Percentiles rank a stretch among this genome's conserved stretches.
These are phyloP conservation scores for Cyprinodon tularosa DNA, from an alignment of 2,113 vertebrate genomes.

Conservation along the genomic window DNA sequence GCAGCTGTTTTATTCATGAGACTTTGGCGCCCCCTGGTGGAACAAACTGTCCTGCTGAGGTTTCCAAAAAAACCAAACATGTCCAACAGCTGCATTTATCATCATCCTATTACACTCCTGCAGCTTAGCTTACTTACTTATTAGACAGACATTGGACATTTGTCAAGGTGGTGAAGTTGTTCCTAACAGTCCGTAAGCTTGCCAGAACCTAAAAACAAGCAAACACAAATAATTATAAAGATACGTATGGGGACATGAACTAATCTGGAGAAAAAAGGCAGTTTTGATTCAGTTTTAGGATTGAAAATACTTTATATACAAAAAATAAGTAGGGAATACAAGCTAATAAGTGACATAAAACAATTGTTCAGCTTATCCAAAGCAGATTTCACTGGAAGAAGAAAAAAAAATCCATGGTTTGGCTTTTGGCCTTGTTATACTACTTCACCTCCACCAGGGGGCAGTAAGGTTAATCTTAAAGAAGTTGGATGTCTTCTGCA, in stretches of 20 bases:
- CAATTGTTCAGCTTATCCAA: background rate
- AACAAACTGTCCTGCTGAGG: background rate
- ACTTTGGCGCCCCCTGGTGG: conserved; percentile 55
- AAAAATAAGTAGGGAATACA: background rate
- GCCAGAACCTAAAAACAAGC: conserved; percentile 87
- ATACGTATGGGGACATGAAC: background rate
- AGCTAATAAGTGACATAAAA: background rate
- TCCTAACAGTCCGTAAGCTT: conserved; percentile 93
- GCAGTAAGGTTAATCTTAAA: background rate
- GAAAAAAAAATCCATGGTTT: background rate
- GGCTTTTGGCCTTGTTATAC: background rate
- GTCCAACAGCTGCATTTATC: background rate
- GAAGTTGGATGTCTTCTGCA: background rate
- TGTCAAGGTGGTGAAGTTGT: conserved; percentile 93
- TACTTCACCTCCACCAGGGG: conserved; percentile 32
- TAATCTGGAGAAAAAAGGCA: background rate
- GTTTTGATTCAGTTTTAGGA: no score
- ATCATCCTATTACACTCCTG: background rate
- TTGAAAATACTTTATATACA: no score
- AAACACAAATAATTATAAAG: background rate
- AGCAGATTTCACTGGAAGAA: background rate
- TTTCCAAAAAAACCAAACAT: background rate
- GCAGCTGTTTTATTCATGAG: background rate
- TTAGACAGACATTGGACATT: conserved; percentile 89
- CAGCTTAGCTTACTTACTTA: conserved; percentile 82